Evolutionary conservation across 2,888 invertebrate species (phyloP).

Genomic region (Blomia tropicalis): DNA sequence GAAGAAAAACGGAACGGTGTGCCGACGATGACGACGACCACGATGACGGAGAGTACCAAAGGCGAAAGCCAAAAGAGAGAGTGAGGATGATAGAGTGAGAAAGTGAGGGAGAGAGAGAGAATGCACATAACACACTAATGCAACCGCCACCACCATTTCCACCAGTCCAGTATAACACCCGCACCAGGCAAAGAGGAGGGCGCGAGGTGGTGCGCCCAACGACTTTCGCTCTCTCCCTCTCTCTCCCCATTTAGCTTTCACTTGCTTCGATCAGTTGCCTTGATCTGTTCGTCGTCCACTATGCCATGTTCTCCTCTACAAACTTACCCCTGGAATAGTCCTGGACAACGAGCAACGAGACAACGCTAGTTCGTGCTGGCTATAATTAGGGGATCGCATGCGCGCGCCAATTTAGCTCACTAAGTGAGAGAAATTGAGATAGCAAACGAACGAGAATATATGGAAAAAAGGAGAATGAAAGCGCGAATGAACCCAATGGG

Average conservation of each 20-base stretch:
- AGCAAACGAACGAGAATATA: no score
- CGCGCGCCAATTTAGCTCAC: slow-evolving; percentile 1
- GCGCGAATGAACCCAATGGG: no score
- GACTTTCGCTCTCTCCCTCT: not conserved
- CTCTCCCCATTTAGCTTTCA: not conserved
- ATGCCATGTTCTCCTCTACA: no score
- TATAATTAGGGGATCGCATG: slow-evolving; percentile 13
- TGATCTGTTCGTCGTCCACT: not conserved
- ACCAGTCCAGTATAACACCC: not conserved
- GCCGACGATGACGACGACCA: no score
- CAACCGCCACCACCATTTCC: no score
- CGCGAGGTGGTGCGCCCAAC: not conserved
- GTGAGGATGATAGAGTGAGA: not conserved
- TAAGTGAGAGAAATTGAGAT: no score
- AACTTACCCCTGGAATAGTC: not conserved
- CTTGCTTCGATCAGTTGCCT: not conserved
- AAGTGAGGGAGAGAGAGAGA: slow-evolving; percentile 9
- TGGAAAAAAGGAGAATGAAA: no score
- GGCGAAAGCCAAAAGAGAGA: not conserved
- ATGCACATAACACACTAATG: not conserved
- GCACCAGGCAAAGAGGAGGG: not conserved
- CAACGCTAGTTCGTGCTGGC: no score
- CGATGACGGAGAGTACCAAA: no score
- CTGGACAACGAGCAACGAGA: no score
- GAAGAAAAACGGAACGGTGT: no score